These are phyloP conservation scores for Philaenus spumarius DNA, from an alignment of 1,140 invertebrate genomes.

Conservation along the genomic window DNA sequence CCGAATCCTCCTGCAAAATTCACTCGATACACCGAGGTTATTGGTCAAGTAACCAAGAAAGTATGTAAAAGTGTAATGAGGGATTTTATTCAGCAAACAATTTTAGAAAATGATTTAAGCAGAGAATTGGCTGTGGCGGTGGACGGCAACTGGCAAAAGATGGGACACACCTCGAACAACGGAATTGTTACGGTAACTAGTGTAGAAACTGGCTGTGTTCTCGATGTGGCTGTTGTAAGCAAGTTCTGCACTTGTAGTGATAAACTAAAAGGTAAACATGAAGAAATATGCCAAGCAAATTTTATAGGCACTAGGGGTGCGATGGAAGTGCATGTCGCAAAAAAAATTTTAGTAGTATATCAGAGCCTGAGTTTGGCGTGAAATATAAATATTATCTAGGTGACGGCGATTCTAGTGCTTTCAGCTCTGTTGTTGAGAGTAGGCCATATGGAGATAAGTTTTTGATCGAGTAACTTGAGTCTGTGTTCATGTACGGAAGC, in stretches of 20 bases:
- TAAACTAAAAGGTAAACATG: not conserved
- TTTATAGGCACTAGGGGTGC: conserved; percentile 22
- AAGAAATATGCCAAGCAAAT: conserved; percentile 22
- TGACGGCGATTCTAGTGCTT: too few relatives aligned
- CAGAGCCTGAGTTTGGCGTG: conserved; percentile 3
- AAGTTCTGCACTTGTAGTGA: conserved; percentile 17
- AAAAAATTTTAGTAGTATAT: conserved; percentile 24
- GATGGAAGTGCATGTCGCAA: conserved; percentile 25
- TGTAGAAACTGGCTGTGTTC: conserved; percentile 12
- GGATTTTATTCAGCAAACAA: not conserved
- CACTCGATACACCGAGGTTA: too few relatives aligned
- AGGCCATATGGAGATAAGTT: too few relatives aligned
- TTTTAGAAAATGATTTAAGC: not conserved
- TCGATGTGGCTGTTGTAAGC: conserved; percentile 16
- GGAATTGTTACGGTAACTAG: conserved; percentile 17
- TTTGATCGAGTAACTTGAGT: too few relatives aligned
- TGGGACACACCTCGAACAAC: too few relatives aligned
- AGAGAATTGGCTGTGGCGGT: conserved; percentile 17
- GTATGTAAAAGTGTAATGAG: too few relatives aligned
- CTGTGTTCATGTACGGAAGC: too few relatives aligned
- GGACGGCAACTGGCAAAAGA: too few relatives aligned
- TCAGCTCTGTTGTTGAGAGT: too few relatives aligned
- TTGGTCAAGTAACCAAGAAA: too few relatives aligned
- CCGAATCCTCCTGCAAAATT: too few relatives aligned
- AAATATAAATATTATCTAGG: conserved; percentile 21